These are phyloP conservation scores for Salvelinus alpinus DNA, from an alignment of 2,113 vertebrate genomes.

Conservation along the genomic window DNA sequence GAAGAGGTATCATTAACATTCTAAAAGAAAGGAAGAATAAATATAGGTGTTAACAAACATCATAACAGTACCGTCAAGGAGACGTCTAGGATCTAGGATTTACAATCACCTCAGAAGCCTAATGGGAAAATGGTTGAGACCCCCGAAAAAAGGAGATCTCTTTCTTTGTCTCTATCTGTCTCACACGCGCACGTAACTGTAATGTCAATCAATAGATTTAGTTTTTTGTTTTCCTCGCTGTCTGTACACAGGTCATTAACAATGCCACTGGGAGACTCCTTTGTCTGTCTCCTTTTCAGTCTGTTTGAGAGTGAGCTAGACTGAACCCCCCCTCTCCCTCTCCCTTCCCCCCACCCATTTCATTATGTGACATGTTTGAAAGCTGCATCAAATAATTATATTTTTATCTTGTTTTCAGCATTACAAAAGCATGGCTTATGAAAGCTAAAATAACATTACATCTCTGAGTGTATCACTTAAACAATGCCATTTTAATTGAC, in stretches of 20 bases:
- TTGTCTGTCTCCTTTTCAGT: neutral
- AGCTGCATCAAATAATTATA: slow-evolving; percentile 20
- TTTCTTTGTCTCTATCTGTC: neutral
- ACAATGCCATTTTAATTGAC: neutral
- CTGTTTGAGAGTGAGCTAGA: neutral
- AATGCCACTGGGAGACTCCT: slow-evolving; percentile 21
- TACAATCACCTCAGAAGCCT: neutral
- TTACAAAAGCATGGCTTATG: neutral
- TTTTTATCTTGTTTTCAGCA: slow-evolving; percentile 9
- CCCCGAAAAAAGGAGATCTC: neutral
- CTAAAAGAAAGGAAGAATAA: slow-evolving; percentile 44
- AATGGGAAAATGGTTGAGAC: neutral
- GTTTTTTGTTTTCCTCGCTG: neutral
- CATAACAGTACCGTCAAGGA: neutral
- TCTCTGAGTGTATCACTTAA: neutral
- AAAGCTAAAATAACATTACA: neutral
- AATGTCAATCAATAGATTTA: neutral
- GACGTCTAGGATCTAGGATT: neutral
- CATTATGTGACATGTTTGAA: slow-evolving; percentile 13
- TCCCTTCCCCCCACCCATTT: neutral
- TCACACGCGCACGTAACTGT: neutral
- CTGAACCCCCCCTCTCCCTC: neutral
- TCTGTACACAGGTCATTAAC: slow-evolving; percentile 23
- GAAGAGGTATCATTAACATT: slow-evolving; percentile 59
- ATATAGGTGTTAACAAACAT: slow-evolving; percentile 1